Percentiles rank a stretch among this genome's conserved stretches.
phyloP scores from a whole-genome alignment of 2,797 vertebrate species.

The Malurus splendens region DNA sequence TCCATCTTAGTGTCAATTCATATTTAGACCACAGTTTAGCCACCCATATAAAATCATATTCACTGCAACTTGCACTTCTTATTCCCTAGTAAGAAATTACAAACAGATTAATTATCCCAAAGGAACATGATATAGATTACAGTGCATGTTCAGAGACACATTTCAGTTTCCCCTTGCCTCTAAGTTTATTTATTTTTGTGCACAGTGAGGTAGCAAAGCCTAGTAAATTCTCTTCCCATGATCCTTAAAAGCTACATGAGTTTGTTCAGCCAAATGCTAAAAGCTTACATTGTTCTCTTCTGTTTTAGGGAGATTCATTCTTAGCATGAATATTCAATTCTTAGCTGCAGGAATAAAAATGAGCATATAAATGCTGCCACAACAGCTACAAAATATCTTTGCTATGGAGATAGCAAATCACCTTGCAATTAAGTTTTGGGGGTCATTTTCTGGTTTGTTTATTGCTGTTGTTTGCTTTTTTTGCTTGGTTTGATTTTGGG shows the following conservation, averaged over 20 bases:
- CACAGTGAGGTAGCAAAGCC: not conserved
- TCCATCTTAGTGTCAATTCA: not conserved
- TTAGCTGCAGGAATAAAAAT: not conserved
- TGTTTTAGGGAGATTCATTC: not conserved
- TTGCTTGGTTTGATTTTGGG: not conserved
- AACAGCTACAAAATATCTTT: not conserved
- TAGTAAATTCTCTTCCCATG: not conserved
- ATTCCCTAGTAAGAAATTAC: not conserved
- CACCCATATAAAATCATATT: not conserved
- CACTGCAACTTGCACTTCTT: not conserved
- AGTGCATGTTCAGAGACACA: not conserved
- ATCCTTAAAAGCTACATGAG: not conserved
- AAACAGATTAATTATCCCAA: not conserved
- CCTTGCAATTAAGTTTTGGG: not conserved
- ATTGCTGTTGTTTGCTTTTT: no score
- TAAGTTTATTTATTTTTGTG: not conserved
- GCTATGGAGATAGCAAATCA: not conserved
- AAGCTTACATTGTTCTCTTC: not conserved
- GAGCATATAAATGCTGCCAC: not conserved
- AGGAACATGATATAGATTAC: not conserved
- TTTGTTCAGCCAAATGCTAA: not conserved
- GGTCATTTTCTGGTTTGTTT: no score
- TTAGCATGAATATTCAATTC: not conserved
- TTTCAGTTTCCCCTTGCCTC: not conserved
- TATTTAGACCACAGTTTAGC: not conserved